phyloP scores from a whole-genome alignment of 2,888 invertebrate genomes.

The Cataglyphis cursor region DNA sequence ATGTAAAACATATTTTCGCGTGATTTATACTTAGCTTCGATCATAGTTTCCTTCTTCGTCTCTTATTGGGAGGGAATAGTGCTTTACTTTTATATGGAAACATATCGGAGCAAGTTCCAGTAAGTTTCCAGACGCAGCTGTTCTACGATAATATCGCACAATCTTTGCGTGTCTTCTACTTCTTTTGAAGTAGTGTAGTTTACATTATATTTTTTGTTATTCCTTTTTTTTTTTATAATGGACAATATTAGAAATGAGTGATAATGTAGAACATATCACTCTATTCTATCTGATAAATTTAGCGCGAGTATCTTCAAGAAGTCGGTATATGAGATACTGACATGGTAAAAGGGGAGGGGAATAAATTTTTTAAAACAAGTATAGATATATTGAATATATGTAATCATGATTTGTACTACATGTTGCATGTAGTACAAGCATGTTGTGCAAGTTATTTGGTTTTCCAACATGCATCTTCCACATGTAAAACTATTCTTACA shows the following conservation, averaged over 20 bases:
- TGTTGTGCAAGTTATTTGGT: slow-evolving; percentile 6
- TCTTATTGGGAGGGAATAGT: slow-evolving; percentile 49
- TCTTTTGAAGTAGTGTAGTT: slow-evolving; percentile 52
- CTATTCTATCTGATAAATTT: slow-evolving; percentile 43
- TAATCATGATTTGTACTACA: slow-evolving; percentile 42
- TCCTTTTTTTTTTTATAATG: slow-evolving; percentile 20
- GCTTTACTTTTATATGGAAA: slow-evolving; percentile 65
- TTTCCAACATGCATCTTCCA: slow-evolving; percentile 2
- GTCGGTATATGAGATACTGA: slow-evolving; percentile 20
- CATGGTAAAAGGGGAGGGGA: neutral
- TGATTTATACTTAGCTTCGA: slow-evolving; percentile 54
- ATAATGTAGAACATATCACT: slow-evolving; percentile 11
- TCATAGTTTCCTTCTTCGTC: slow-evolving; percentile 28
- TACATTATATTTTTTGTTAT: slow-evolving; percentile 18
- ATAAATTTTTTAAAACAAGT: slow-evolving; percentile 31
- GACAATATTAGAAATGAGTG: slow-evolving; percentile 42
- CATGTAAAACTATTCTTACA: slow-evolving; percentile 24
- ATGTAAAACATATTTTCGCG: slow-evolving; percentile 48
- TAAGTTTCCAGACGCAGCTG: slow-evolving; percentile 64
- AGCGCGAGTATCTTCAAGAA: slow-evolving; percentile 36
- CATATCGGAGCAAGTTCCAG: slow-evolving; percentile 52
- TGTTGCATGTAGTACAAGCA: neutral
- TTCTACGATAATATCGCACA: slow-evolving; percentile 55
- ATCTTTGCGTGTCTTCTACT: slow-evolving; percentile 48
- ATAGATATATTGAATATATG: slow-evolving; percentile 39